Conservation (phyloP, 2,797 vertebrate genomes). For the Sebastes steindachneri region DNA sequence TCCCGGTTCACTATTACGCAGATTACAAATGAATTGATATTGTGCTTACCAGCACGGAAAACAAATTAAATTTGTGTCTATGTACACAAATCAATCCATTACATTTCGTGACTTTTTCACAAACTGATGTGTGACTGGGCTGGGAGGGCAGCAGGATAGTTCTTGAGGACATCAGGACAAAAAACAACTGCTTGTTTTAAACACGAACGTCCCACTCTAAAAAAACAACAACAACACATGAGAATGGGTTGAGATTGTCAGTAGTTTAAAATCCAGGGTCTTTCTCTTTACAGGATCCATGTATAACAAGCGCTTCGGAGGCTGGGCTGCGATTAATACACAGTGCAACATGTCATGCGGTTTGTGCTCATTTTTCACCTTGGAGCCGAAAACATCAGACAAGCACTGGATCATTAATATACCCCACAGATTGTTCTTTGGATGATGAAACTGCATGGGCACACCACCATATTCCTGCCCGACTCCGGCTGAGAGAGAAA, state of each 20-base stretch:
- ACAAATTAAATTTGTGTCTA: no score
- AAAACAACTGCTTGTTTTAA: not conserved
- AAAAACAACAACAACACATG: not conserved
- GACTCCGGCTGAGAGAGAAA: conserved; percentile 26
- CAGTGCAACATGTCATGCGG: conserved; percentile 20
- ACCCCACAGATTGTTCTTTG: conserved; percentile 44
- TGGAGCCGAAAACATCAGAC: conserved; percentile 51
- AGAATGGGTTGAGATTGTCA: not conserved
- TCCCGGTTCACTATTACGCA: no score
- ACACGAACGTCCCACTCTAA: not conserved
- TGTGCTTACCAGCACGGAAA: no score
- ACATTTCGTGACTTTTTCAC: no score
- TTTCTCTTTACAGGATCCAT: not conserved
- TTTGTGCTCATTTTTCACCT: conserved; percentile 58
- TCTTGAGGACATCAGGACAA: not conserved
- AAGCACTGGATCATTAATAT: conserved; percentile 47
- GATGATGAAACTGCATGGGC: conserved; percentile 51
- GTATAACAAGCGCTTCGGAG: conserved; percentile 15
- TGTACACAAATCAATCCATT: no score
- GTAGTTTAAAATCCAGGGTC: not conserved
- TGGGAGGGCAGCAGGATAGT: not conserved
- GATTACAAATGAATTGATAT: no score
- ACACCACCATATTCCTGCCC: conserved; percentile 10
- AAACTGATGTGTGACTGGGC: no score
- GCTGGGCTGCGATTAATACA: conserved; percentile 22